Evolutionary conservation across 1,140 invertebrate species (phyloP).

Genomic region (Oryctes rhinoceros): DNA sequence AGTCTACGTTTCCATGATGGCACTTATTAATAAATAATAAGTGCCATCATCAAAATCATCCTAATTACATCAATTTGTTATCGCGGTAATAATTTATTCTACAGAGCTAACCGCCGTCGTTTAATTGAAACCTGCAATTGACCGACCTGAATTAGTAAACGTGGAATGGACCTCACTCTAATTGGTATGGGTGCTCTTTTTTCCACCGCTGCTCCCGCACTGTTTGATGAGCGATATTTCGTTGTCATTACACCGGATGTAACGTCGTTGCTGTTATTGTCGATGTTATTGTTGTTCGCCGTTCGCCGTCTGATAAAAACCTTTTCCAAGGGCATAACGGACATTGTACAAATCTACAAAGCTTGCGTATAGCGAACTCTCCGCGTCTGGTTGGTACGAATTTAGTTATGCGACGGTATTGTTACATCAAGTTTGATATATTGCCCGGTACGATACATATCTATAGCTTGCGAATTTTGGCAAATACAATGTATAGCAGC

Average conservation of each 20-base stretch:
- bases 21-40: no score
- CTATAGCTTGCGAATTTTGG: slow-evolving; percentile 11
- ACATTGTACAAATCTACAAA: neutral
- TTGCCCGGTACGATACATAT: neutral
- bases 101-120: neutral
- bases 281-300: neutral
- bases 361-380: slow-evolving; percentile 14
- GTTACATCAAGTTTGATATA: slow-evolving; percentile 10
- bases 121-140: slow-evolving; percentile 15
- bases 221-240: slow-evolving; percentile 5
- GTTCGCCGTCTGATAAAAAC: slow-evolving; percentile 14
- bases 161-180: neutral
- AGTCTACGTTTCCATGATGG: no score
- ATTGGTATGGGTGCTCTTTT: slow-evolving; percentile 10
- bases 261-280: neutral
- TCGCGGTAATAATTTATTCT: no score
- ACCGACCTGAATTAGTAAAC: neutral
- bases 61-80: no score
- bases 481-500: neutral
- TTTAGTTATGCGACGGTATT: slow-evolving; percentile 8
- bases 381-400: neutral
- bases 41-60: no score
- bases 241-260: slow-evolving; percentile 21
- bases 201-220: neutral
- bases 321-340: slow-evolving; percentile 14